Evolutionary conservation across 2,888 invertebrate species (phyloP), one percentile per base, ranked within the genome.

Genomic region (Microdon myrmicae): DNA sequence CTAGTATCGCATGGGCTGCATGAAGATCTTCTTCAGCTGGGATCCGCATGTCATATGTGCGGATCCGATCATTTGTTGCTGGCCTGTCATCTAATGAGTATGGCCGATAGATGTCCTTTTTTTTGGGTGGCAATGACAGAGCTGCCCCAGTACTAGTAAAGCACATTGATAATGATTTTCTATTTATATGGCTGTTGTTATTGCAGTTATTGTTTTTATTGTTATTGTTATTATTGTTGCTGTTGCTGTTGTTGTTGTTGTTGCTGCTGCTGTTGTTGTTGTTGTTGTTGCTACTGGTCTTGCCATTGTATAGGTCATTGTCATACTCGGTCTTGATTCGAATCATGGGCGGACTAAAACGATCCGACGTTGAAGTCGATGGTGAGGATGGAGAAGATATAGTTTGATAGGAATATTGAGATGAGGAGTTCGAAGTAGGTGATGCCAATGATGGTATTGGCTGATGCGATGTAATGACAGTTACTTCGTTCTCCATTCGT

Each of bases 91-190:
- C 90, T 68, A 90, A 81, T 67, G 91, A 92, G 81, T 94, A 94
- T 1, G 94, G 94, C 66, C 93, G 84, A 79, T 93, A 94, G 72
- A 94, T 92, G 79, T 94, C 93, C 79, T 93, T 92, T 80, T 93
- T 93, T 80, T 93, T 93, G 2, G 93, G 93, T 67, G 94, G 93
- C 73, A 93, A 81, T 54, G 91, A 90, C 16, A 92, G 82, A 25
- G 90, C 86, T n/a, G 90, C 87, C 32, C 90, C 91, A 9, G 91
- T 91, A 79, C 91, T 92, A 41, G 91, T 92, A 78, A 89, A 92
- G 75, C 90, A 91, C 88, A 91, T 90, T 28, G 91, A 84, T 68
- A 89, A 82, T 59, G 90, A 90, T 80, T 90, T 90, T 77, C 86
- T 35, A 38, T 66, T 61, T 20, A 37, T 23, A 12, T 39, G 35